Evolutionary conservation across 2,888 invertebrate species (phyloP), one percentile per base, ranked within the genome.

Genomic region (Platycheirus albimanus): DNA sequence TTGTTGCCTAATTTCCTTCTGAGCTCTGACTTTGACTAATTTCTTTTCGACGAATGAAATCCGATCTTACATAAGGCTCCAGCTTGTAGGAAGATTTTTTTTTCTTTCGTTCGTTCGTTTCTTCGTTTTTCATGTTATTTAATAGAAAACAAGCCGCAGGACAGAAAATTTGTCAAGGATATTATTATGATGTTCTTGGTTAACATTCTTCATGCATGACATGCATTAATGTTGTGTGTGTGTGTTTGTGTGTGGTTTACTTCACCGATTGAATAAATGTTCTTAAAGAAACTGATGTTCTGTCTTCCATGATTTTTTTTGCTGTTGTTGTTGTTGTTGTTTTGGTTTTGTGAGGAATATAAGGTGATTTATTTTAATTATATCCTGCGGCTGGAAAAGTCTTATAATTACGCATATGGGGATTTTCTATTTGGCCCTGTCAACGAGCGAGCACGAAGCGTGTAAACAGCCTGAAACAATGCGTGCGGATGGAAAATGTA

Each of bases 301-400:
- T 24, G 4, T 56, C 13, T 36, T 17, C 19, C 3, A 10, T 13
- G 15, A 15, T 30, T 19, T 43, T 38, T 43, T 33, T 13, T 52
- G 41, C 15, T 66, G 5, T 30, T 15, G 10, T 43, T n/a, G n/a
- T n/a, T n/a, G n/a, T n/a, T n/a, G n/a, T n/a, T n/a, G n/a, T n/a
- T n/a, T n/a, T n/a, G n/a, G n/a, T n/a, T n/a, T n/a, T n/a, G n/a
- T n/a, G n/a, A n/a, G 43, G 43, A n/a, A 2, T n/a, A 30, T 30
- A 47, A 66, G 70, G 75, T 75, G 64, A 80, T 80, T 80, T 75
- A 75, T 80, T 75, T 80, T 80, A 80, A 80, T 80, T 80, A 75
- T 80, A 80, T 80, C 80, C 80, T 80, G 80, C 58, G 70, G 80
- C 80, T 66, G 80, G 70, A 75, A 70, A 70, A 80, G 41, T 45